Conservation (phyloP, 2,888 invertebrate genomes). For the Drosophila diplacantha region DNA sequence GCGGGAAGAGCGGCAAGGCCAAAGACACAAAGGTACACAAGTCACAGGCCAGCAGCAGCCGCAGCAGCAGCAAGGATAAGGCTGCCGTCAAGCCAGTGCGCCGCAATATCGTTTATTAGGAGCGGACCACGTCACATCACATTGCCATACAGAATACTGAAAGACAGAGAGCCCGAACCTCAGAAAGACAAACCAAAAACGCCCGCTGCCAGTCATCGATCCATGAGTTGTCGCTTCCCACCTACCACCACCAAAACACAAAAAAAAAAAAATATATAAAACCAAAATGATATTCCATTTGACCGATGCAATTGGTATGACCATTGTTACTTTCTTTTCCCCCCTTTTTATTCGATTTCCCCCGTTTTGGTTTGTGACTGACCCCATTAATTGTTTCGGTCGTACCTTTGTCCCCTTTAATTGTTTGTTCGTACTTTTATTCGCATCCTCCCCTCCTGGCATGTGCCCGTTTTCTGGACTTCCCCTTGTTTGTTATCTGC, state of each 20-base stretch:
- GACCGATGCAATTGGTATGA: conserved; percentile 43
- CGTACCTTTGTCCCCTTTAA: neutral
- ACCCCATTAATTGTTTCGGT: conserved; percentile 8
- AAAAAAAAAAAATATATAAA: conserved; percentile 4
- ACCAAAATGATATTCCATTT: conserved; percentile 27
- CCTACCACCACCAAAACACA: conserved; percentile 31
- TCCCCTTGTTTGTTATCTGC: neutral
- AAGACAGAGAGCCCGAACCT: conserved; percentile 32
- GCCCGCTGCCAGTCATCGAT: conserved; percentile 31
- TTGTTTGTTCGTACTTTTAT: conserved; percentile 10
- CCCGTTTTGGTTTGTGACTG: conserved; percentile 9
- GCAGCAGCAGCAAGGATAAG: conserved; percentile 70
- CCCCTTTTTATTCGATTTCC: conserved; percentile 4
- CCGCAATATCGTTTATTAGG: conserved; percentile 73
- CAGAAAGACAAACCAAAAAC: conserved; percentile 2
- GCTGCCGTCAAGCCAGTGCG: conserved; percentile 58
- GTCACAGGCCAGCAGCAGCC: conserved; percentile 48
- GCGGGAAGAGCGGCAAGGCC: conserved; percentile 65
- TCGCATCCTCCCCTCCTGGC: conserved; percentile 8
- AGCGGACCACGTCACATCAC: conserved; percentile 8
- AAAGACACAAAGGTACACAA: conserved; percentile 61
- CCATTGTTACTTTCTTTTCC: conserved; percentile 25
- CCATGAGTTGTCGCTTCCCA: conserved; percentile 35
- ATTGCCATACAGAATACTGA: conserved; percentile 37
- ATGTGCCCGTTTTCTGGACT: conserved; percentile 7